phyloP scores from a whole-genome alignment of 1,140 invertebrate genomes.

The Aphidius ervi region DNA sequence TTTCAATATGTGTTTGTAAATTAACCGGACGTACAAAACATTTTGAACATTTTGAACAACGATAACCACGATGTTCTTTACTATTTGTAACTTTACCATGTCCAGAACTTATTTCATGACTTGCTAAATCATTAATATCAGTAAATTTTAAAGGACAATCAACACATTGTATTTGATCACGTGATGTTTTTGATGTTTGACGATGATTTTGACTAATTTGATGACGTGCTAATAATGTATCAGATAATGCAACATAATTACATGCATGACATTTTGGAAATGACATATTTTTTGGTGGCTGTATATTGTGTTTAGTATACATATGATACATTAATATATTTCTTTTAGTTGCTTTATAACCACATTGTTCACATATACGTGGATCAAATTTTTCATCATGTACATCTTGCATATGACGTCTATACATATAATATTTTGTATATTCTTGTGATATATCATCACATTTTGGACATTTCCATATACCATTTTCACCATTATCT shows the following conservation, averaged over 20 bases:
- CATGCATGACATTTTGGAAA: constrained; percentile 76
- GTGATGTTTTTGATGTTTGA: constrained; percentile 28
- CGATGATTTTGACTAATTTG: constrained; percentile 56
- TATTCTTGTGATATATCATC: constrained; percentile 60
- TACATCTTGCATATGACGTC: constrained; percentile 75
- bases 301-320: constrained; percentile 73
- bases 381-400: constrained; percentile 77
- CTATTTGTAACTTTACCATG: constrained; percentile 35
- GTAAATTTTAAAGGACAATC: constrained; percentile 41
- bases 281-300: constrained; percentile 65
- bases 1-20: constrained; percentile 42
- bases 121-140: constrained; percentile 35
- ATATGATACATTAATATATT: constrained; percentile 76
- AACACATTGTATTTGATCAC: constrained; percentile 36
- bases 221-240: constrained; percentile 64
- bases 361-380: constrained; percentile 79
- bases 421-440: constrained; percentile 70
- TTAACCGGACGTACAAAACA: constrained; percentile 39
- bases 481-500: constrained; percentile 40
- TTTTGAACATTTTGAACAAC: constrained; percentile 46
- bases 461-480: constrained; percentile 53
- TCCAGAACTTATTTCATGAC: constrained; percentile 42
- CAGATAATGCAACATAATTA: constrained; percentile 68
- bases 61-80: constrained; percentile 36
- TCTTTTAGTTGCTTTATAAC: constrained; percentile 69